phyloP scores from a whole-genome alignment of 2,113 vertebrate genomes.

The Glaucidium brasilianum region DNA sequence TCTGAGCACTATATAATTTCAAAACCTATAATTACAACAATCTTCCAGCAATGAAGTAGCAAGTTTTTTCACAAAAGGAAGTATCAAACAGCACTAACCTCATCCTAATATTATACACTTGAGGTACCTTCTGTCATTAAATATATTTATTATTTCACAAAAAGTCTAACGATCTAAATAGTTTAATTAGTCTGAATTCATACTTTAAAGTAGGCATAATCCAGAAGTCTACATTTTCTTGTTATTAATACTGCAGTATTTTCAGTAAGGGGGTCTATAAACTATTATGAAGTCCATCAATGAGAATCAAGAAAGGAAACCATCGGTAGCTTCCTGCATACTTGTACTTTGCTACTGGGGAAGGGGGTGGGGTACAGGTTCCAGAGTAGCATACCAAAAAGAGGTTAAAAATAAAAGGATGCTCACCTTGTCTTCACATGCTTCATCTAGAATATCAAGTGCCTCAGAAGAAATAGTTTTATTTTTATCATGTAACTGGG shows the following conservation, averaged over 20 bases:
- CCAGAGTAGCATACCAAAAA: background rate
- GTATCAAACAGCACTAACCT: background rate
- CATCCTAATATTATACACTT: background rate
- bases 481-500: slow-evolving; percentile 97
- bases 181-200: background rate
- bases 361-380: background rate
- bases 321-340: background rate
- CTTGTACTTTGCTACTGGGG: background rate
- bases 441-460: slow-evolving; percentile 96
- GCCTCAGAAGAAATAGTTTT: slow-evolving; percentile 94
- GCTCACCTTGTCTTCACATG: slow-evolving; percentile 96
- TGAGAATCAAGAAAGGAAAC: background rate
- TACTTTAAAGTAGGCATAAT: background rate
- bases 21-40: background rate
- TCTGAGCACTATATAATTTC: background rate
- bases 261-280: background rate
- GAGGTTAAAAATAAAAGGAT: background rate
- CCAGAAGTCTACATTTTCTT: background rate
- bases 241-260: background rate
- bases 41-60: background rate
- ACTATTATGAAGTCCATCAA: background rate
- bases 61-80: background rate
- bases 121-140: background rate
- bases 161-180: background rate
- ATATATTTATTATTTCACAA: background rate